Evolutionary conservation across 2,113 vertebrate genomes (phyloP).

Genomic region (Dicrurus megarhynchus): DNA sequence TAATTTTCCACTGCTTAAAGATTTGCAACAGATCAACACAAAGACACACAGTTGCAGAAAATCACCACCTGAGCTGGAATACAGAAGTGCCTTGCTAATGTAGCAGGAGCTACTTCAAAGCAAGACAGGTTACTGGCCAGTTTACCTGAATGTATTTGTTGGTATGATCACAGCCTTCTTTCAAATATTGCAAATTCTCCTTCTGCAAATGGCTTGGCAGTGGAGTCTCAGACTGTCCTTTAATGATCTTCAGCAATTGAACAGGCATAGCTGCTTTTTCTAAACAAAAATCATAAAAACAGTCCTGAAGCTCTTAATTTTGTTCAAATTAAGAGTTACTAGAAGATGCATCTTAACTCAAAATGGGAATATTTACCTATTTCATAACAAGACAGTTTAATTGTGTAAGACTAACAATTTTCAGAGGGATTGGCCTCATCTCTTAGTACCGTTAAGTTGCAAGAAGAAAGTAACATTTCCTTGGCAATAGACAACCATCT

Average conservation of each 20-base stretch:
- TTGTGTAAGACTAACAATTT: background rate
- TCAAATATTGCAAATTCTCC: constrained; percentile 49
- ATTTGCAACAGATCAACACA: background rate
- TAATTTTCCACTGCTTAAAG: background rate
- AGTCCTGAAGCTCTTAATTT: background rate
- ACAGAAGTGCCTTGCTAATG: background rate
- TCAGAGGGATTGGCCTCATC: background rate
- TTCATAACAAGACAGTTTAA: background rate
- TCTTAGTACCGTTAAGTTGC: background rate
- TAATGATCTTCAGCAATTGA: constrained; percentile 42
- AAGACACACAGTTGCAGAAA: background rate
- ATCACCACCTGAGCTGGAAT: background rate
- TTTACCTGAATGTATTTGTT: constrained; percentile 71
- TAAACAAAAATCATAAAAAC: background rate
- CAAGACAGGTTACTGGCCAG: background rate
- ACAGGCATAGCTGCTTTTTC: constrained; percentile 61
- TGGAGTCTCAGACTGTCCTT: background rate
- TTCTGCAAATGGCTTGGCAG: constrained; percentile 49
- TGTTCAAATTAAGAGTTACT: background rate
- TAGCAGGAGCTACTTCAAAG: background rate
- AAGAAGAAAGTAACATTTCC: background rate
- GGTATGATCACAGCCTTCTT: constrained; percentile 27
- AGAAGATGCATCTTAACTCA: background rate
- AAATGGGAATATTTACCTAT: background rate
- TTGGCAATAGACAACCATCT: background rate